These are phyloP conservation scores for Catharus fuscescens DNA, from an alignment of 2,113 vertebrate genomes.

Conservation along the genomic window DNA sequence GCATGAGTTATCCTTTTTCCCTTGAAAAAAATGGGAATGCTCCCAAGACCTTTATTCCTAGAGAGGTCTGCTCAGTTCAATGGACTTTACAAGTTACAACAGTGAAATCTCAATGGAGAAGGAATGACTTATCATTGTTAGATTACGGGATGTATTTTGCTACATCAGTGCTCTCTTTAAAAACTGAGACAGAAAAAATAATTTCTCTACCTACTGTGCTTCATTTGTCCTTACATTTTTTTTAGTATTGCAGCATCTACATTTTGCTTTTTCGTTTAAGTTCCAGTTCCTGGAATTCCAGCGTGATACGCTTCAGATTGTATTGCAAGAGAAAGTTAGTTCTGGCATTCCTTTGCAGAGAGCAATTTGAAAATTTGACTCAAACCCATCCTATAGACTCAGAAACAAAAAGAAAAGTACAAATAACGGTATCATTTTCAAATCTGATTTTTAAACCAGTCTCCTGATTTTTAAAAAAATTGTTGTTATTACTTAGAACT, in stretches of 20 bases:
- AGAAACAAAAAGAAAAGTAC: not conserved
- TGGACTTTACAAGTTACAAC: not conserved
- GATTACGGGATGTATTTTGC: not conserved
- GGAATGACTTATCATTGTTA: not conserved
- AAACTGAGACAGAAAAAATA: not conserved
- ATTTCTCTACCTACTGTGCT: not conserved
- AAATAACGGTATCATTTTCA: not conserved
- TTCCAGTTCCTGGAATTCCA: slow-evolving; percentile 57
- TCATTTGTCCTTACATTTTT: not conserved
- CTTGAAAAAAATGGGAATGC: not conserved
- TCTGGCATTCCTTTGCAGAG: slow-evolving; percentile 26
- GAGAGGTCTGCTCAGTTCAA: not conserved
- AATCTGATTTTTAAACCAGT: not conserved
- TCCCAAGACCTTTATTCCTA: slow-evolving; percentile 32
- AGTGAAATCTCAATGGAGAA: not conserved
- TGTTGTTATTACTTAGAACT: not conserved
- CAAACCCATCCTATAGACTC: not conserved
- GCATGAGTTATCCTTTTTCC: not conserved
- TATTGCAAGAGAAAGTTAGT: slow-evolving; percentile 46
- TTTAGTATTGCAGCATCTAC: not conserved
- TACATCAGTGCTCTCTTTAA: not conserved
- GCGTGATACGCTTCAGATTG: not conserved
- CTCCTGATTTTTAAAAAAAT: not conserved
- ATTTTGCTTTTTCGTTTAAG: slow-evolving; percentile 40
- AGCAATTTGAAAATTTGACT: slow-evolving; percentile 32